Base-by-base conservation (phyloP, 2,113 vertebrate species). In the Misgurnus anguillicaudatus region DNA sequence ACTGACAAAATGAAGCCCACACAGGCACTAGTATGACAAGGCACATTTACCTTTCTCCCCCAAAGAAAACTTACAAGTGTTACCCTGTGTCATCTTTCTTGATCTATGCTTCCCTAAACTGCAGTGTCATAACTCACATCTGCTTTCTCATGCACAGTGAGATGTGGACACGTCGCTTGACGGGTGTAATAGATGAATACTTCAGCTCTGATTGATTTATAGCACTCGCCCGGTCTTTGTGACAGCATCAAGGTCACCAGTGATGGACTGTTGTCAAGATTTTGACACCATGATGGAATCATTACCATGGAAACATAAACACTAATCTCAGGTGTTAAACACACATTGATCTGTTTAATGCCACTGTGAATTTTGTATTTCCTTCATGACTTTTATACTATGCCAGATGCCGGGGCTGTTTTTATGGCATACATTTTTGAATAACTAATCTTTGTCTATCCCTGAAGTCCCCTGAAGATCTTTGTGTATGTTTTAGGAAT, bases 161-260 rank as follows among this genome's bases (percentile, higher is more conserved):
- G 63, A 57, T 47, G 77, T 71, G 77, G 77, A 79, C 53, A 21
- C 62, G 73, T 65, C 53, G 62, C 72, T 65, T 67, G 58, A 79
- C 82, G 75, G 75, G 75, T 84, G 75, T 57, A 78, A 81, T 64
- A 69, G 80, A 80, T 75, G 69, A 75, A 78, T 64, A 81, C 63
- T 75, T 67, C 69, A 53, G 11, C 75, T 75, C 68, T 75, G 79
- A 84, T 81, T 81, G 75, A 84, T 84, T 81, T 78, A 84, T 78
- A 75, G 57, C 61, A 66, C 67, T 65, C 75, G 79, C 77, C 69
- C 73, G 42, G 78, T 78, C 82, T 63, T 62, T 78, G 76, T 57
- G 72, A 81, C 63, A 70, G 19, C 57, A 81, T 84, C 82, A 84
- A 84, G 82, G 82, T 84, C 79, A 81, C 62, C 67, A 48, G 41